Percentiles rank a stretch among this genome's conserved stretches.
These are phyloP conservation scores for Aphelenchoides fujianensis DNA, from an alignment of 1,140 invertebrate genomes.

Conservation along the genomic window DNA sequence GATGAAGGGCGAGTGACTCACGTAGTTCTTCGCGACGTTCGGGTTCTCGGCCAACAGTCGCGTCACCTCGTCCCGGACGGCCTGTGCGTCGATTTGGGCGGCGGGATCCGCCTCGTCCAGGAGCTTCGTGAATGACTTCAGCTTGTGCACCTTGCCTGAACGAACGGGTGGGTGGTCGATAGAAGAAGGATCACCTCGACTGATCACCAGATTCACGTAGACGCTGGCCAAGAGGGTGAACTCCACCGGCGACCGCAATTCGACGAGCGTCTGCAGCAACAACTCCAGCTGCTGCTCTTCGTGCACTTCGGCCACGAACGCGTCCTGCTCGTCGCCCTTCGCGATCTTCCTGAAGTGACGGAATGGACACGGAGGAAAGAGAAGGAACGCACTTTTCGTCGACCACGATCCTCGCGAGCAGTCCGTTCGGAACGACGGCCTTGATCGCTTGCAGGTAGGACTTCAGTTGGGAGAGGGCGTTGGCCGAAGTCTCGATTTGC, in stretches of 20 bases:
- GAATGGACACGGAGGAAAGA: too few relatives aligned
- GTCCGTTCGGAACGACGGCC: not conserved
- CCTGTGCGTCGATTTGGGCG: not conserved
- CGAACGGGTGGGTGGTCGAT: too few relatives aligned
- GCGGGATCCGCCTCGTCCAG: not conserved
- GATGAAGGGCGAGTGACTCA: too few relatives aligned
- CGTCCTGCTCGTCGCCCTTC: too few relatives aligned
- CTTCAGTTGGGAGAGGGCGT: not conserved
- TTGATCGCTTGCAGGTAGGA: not conserved
- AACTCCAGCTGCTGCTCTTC: not conserved
- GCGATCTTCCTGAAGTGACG: too few relatives aligned
- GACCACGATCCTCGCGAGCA: not conserved
- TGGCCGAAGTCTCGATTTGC: not conserved
- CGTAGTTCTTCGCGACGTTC: not conserved
- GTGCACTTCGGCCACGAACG: too few relatives aligned
- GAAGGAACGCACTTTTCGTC: not conserved
- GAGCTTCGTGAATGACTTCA: not conserved
- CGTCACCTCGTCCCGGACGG: not conserved
- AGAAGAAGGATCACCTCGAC: not conserved
- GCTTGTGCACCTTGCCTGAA: conserved; percentile 3
- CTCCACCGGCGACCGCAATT: not conserved
- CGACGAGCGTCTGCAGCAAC: not conserved
- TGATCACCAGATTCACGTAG: not conserved
- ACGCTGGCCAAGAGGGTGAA: not conserved
- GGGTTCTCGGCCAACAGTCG: not conserved